Evolutionary conservation across 1,140 invertebrate species (phyloP).

Genomic region (Maconellicoccus hirsutus): DNA sequence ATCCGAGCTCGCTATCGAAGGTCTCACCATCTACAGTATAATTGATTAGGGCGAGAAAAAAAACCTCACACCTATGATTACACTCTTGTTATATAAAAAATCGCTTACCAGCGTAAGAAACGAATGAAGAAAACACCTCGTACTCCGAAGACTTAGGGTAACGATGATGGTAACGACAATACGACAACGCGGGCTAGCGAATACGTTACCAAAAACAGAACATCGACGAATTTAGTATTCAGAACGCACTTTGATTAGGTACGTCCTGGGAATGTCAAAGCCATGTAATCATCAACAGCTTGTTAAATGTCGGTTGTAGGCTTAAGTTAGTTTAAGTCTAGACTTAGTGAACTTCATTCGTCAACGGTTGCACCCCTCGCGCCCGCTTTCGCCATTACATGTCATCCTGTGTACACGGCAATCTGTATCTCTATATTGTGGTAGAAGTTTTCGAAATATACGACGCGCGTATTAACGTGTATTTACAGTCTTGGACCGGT

Average conservation of each 20-base stretch:
- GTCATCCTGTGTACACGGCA: neutral
- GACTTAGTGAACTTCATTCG: constrained; percentile 22
- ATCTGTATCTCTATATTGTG: neutral
- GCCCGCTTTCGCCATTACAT: neutral
- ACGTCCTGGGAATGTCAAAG: constrained; percentile 20
- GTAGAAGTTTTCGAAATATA: neutral
- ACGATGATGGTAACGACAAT: neutral
- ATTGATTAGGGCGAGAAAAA: too few relatives aligned
- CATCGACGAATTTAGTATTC: constrained; percentile 14
- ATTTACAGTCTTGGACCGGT: neutral
- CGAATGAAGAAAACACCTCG: too few relatives aligned
- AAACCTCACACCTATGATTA: too few relatives aligned
- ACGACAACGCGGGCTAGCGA: neutral
- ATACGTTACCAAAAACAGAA: constrained; percentile 21
- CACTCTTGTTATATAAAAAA: too few relatives aligned
- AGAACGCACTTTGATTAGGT: constrained; percentile 19
- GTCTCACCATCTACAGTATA: too few relatives aligned
- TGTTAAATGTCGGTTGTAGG: constrained; percentile 21
- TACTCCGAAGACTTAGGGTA: too few relatives aligned
- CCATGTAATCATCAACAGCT: constrained; percentile 22
- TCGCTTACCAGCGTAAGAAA: too few relatives aligned
- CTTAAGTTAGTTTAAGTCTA: constrained; percentile 21
- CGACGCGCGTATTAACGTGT: neutral
- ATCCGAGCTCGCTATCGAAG: too few relatives aligned
- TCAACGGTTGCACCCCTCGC: neutral